These are phyloP conservation scores for Prunella himalayana DNA, from an alignment of 2,113 vertebrate genomes.

Conservation along the genomic window DNA sequence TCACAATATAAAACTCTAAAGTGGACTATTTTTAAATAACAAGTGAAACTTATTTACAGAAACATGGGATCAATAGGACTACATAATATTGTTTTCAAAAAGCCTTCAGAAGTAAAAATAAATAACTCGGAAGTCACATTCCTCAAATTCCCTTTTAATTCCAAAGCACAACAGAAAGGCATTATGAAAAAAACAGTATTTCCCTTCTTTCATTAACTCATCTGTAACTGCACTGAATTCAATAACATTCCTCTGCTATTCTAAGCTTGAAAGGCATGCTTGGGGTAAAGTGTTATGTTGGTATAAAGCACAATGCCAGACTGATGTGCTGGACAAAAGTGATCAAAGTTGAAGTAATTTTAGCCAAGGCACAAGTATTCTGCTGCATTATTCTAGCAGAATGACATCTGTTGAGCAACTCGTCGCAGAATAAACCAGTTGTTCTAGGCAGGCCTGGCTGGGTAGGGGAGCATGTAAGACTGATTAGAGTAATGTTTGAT, in stretches of 20 bases:
- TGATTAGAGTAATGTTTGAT: slow-evolving; percentile 71
- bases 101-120: slow-evolving; percentile 60
- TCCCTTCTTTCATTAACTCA: slow-evolving; percentile 89
- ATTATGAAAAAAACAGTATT: slow-evolving; percentile 98
- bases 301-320: slow-evolving; percentile 95
- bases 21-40: not conserved
- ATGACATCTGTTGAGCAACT: slow-evolving; percentile 86
- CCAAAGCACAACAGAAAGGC: slow-evolving; percentile 82
- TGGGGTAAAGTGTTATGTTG: slow-evolving; percentile 84
- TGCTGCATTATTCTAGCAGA: slow-evolving; percentile 82
- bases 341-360: slow-evolving; percentile 92
- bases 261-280: slow-evolving; percentile 86
- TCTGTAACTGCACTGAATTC: slow-evolving; percentile 85
- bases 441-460: slow-evolving; percentile 77
- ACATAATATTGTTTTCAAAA: slow-evolving; percentile 14
- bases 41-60: not conserved
- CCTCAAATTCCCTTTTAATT: slow-evolving; percentile 88
- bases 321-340: slow-evolving; percentile 89
- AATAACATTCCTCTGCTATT: slow-evolving; percentile 91
- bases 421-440: slow-evolving; percentile 87
- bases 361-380: slow-evolving; percentile 83
- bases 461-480: slow-evolving; percentile 72
- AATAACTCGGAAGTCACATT: slow-evolving; percentile 75
- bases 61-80: not conserved
- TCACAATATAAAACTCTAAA: not conserved